Evolutionary conservation across 2,113 vertebrate genomes (phyloP).

Genomic region (Rafetus swinhoei): DNA sequence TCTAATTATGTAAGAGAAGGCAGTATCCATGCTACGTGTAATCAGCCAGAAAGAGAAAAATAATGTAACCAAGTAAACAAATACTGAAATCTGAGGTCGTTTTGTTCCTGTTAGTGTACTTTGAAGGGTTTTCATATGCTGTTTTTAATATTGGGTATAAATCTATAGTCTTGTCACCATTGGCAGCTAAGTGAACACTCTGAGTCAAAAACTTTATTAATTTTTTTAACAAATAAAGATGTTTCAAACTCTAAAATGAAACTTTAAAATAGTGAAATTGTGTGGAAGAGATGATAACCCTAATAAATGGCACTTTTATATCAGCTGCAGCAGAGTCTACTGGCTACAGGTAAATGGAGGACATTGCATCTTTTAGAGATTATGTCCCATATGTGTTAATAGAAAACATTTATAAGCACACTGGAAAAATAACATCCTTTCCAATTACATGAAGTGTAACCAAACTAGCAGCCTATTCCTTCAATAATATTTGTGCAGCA

Average conservation of each 20-base stretch:
- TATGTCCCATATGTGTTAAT: background rate
- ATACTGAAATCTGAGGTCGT: background rate
- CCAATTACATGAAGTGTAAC: background rate
- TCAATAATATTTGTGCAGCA: background rate
- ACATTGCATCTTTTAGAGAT: background rate
- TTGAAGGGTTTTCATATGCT: background rate
- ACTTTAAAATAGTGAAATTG: background rate
- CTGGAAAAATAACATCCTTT: background rate
- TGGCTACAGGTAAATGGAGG: background rate
- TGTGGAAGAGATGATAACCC: background rate
- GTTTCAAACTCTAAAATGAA: background rate
- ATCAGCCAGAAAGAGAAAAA: background rate
- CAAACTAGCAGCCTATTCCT: background rate
- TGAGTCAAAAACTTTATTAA: background rate
- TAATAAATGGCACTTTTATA: background rate
- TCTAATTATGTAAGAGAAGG: background rate
- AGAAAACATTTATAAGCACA: background rate
- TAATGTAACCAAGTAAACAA: background rate
- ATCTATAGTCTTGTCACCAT: background rate
- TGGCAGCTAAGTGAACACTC: background rate
- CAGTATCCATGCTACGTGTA: background rate
- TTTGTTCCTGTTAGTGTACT: background rate
- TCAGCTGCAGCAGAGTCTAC: background rate
- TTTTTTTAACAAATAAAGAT: background rate
- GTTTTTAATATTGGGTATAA: background rate